Conservation (phyloP, 2,797 vertebrate genomes). For the Urocyon cinereoargenteus region DNA sequence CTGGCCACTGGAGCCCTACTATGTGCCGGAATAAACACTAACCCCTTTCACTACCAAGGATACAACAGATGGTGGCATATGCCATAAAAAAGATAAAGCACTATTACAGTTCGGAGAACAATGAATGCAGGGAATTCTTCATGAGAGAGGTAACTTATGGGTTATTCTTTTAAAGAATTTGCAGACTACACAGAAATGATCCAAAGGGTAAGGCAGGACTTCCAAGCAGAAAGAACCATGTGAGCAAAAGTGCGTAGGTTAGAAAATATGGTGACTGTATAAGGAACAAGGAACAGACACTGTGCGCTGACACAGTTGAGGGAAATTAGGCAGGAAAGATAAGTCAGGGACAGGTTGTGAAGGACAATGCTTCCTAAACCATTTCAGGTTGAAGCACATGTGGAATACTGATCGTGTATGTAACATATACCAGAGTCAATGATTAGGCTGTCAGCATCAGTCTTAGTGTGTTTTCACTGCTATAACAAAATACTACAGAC, state of each 20-base stretch:
- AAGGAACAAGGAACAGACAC: neutral
- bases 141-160: neutral
- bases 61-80: neutral
- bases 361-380: neutral
- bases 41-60: neutral
- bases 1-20: neutral
- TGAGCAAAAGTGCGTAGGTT: neutral
- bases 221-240: neutral
- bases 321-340: neutral
- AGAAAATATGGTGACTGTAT: neutral
- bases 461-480: neutral
- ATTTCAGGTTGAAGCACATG: neutral
- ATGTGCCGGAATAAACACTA: neutral
- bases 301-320: accelerated
- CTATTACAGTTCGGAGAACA: conserved; percentile 8
- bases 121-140: neutral
- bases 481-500: neutral
- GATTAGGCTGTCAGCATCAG: neutral
- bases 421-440: neutral
- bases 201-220: neutral
- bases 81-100: neutral
- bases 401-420: neutral
- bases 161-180: conserved; percentile 40
- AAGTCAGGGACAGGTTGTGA: neutral
- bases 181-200: neutral